phyloP scores from a whole-genome alignment of 2,888 invertebrate species.

The Philonicus albiceps region DNA sequence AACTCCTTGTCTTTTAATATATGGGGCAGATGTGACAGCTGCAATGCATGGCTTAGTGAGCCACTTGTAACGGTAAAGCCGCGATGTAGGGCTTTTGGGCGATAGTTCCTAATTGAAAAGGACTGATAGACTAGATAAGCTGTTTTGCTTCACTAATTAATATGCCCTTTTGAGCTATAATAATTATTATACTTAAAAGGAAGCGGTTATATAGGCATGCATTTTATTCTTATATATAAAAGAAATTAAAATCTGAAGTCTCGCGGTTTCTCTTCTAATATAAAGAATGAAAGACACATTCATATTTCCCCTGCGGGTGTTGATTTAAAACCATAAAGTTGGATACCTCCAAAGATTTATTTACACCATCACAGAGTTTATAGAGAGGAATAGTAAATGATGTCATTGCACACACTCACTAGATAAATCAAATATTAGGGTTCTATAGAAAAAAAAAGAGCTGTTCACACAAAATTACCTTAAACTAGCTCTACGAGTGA shows the following conservation, averaged over 20 bases:
- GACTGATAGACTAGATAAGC: neutral
- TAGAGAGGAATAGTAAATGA: neutral
- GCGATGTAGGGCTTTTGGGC: neutral
- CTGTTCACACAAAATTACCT: constrained; percentile 28
- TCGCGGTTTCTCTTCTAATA: neutral
- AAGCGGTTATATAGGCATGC: neutral
- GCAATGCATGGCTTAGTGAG: neutral
- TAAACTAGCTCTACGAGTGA: constrained; percentile 44
- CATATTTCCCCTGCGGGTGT: neutral
- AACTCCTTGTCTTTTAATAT: neutral
- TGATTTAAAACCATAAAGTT: neutral
- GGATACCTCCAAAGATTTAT: neutral
- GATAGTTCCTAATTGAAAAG: neutral
- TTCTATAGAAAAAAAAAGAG: neutral
- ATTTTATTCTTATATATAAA: neutral
- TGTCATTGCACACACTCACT: neutral
- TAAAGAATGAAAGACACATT: neutral
- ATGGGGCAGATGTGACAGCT: neutral
- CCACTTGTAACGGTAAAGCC: neutral
- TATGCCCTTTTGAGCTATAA: neutral
- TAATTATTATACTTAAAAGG: neutral
- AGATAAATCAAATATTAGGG: neutral
- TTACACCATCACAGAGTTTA: neutral
- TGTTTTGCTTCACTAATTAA: neutral
- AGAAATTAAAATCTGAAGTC: neutral